Conservation (phyloP, 2,888 invertebrate genomes). For the Margaritifera margaritifera region DNA sequence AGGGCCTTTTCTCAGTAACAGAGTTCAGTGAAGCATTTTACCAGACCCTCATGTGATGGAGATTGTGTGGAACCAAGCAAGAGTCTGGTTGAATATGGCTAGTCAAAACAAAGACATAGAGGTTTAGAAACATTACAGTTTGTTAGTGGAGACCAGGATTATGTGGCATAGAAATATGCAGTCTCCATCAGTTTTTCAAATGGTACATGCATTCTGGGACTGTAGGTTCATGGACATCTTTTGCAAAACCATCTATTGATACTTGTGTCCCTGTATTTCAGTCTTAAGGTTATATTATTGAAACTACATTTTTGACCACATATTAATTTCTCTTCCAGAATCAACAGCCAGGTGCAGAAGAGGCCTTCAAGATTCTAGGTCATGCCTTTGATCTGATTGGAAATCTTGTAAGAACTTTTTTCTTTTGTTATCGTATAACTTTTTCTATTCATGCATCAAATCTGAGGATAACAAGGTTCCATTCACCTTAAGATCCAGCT, state of each 20-base stretch:
- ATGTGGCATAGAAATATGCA: too few species aligned
- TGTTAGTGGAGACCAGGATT: too few species aligned
- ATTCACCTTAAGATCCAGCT: neutral
- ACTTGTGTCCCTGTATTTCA: too few species aligned
- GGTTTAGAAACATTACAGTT: too few species aligned
- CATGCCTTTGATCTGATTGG: conserved; percentile 96
- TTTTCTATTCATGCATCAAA: neutral
- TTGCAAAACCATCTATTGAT: neutral
- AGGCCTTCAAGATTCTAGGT: conserved; percentile 95
- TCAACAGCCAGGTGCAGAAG: conserved; percentile 94
- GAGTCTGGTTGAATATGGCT: too few species aligned
- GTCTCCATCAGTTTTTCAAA: too few species aligned
- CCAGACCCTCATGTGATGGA: too few species aligned
- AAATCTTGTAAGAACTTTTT: conserved; percentile 75
- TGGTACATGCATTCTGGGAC: too few species aligned
- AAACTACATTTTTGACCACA: conserved; percentile 2
- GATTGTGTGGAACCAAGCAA: too few species aligned
- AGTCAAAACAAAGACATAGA: too few species aligned
- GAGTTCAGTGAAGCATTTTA: too few species aligned
- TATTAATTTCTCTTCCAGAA: conserved; percentile 75
- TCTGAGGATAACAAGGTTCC: neutral
- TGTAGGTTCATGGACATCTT: neutral
- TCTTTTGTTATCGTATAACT: conserved; percentile 57
- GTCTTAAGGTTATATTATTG: neutral
- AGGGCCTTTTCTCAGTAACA: too few species aligned